Conservation (phyloP, 1,140 invertebrate genomes). For the Psix sp. region DNA sequence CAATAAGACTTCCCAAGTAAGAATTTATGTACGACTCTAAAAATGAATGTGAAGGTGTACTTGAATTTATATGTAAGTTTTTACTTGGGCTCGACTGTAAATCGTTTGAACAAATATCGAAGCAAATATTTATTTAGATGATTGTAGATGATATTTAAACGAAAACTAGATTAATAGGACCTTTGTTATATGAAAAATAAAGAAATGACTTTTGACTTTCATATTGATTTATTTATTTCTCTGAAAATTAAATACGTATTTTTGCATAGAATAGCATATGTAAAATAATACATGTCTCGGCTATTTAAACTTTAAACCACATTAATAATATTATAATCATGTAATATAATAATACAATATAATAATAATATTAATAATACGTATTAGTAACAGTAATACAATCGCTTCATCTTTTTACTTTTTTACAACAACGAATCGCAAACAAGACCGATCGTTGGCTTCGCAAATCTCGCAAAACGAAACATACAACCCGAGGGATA, state of each 20-base stretch:
- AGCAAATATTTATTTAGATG: no score
- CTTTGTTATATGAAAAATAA: constrained; percentile 14
- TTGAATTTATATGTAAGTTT: no score
- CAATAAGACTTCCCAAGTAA: no score
- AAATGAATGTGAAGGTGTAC: no score
- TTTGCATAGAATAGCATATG: constrained; percentile 49
- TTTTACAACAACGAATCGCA: constrained; percentile 28
- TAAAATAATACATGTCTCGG: constrained; percentile 61
- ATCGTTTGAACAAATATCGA: no score
- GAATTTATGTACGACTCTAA: no score
- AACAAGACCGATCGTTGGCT: constrained; percentile 2
- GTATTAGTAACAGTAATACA: constrained; percentile 39
- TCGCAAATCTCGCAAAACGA: no score
- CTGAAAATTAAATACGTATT: constrained; percentile 63
- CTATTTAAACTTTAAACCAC: constrained; percentile 47
- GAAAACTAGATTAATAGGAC: no score
- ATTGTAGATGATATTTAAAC: no score
- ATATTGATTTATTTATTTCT: constrained; percentile 64
- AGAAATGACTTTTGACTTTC: constrained; percentile 32
- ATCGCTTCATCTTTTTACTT: constrained; percentile 5
- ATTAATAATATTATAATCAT: constrained; percentile 31
- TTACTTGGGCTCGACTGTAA: no score
- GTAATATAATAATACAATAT: constrained; percentile 23
- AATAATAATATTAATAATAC: constrained; percentile 23
- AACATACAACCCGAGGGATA: no score